These are phyloP conservation scores for Stomatorhinus walkeri DNA, from an alignment of 2,797 vertebrate genomes.

Conservation along the genomic window DNA sequence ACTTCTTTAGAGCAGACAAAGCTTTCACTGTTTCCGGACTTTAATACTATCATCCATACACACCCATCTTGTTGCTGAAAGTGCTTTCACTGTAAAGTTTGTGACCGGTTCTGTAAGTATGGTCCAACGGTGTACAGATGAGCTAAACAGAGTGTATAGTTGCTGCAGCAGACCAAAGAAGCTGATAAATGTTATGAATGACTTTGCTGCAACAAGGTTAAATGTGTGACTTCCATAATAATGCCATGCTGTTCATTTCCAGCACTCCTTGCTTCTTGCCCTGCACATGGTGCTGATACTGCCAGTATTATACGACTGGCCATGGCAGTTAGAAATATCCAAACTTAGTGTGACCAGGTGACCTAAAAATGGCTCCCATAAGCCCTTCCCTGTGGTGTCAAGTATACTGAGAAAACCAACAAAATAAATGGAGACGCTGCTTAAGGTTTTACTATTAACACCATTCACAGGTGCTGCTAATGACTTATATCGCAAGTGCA, in stretches of 20 bases:
- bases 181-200: conserved; percentile 3
- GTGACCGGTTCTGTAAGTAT: conserved; percentile 17
- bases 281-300: conserved; percentile 1
- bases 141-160: conserved; percentile 18
- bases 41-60: conserved; percentile 1
- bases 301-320: conserved; percentile 19
- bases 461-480: conserved; percentile 19
- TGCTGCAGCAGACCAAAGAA: conserved; percentile 23
- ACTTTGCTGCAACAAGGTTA: conserved; percentile 7
- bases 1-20: conserved; percentile 17
- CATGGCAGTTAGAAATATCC: conserved; percentile 18
- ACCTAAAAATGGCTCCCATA: neutral
- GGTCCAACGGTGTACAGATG: conserved; percentile 16
- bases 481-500: conserved; percentile 26
- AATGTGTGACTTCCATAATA: conserved; percentile 21
- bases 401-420: conserved; percentile 22
- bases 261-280: neutral
- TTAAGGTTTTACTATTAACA: neutral
- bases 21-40: conserved; percentile 24
- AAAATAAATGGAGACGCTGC: conserved; percentile 24
- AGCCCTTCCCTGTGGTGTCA: conserved; percentile 20
- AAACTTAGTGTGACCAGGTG: conserved; percentile 16
- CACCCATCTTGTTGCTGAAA: conserved; percentile 24
- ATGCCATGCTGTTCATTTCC: conserved; percentile 17
- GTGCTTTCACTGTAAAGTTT: conserved; percentile 18